Conservation (phyloP, 2,797 vertebrate genomes). For the Botia almorhae region DNA sequence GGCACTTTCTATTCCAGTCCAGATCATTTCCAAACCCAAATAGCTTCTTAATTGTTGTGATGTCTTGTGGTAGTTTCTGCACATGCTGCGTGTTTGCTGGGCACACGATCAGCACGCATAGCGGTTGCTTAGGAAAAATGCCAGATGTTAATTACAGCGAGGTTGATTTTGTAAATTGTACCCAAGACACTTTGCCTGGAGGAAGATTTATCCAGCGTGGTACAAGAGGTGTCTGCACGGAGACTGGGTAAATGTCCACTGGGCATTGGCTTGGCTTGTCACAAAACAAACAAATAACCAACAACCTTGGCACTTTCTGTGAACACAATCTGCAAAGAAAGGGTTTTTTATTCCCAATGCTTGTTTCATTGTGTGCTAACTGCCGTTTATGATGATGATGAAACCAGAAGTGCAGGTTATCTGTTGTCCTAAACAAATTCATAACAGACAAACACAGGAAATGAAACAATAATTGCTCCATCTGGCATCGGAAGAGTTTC, state of each 20-base stretch:
- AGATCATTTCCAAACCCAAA: conserved; percentile 57
- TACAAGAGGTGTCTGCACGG: conserved; percentile 66
- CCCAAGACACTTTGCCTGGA: conserved; percentile 70
- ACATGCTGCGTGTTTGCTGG: conserved; percentile 57
- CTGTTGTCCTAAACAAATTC: conserved; percentile 36
- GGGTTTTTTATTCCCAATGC: conserved; percentile 36
- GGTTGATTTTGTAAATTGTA: conserved; percentile 76
- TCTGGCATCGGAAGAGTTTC: conserved; percentile 11
- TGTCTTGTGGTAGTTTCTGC: conserved; percentile 54
- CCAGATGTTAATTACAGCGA: conserved; percentile 75
- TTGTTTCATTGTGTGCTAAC: conserved; percentile 23
- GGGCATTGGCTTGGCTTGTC: conserved; percentile 67
- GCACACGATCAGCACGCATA: conserved; percentile 66
- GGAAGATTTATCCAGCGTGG: conserved; percentile 69
- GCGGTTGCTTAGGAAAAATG: conserved; percentile 70
- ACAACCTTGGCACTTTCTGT: conserved; percentile 61
- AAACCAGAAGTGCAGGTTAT: conserved; percentile 34
- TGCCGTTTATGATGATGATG: conserved; percentile 46
- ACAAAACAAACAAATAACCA: conserved; percentile 69
- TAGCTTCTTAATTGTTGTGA: conserved; percentile 56
- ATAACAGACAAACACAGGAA: conserved; percentile 25
- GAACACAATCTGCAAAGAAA: conserved; percentile 49
- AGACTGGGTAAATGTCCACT: conserved; percentile 62
- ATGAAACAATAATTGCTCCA: conserved; percentile 25
- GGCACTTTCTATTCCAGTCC: conserved; percentile 37